These are phyloP conservation scores for Coregonus suidteri DNA, from an alignment of 2,797 vertebrate species.

Conservation along the genomic window DNA sequence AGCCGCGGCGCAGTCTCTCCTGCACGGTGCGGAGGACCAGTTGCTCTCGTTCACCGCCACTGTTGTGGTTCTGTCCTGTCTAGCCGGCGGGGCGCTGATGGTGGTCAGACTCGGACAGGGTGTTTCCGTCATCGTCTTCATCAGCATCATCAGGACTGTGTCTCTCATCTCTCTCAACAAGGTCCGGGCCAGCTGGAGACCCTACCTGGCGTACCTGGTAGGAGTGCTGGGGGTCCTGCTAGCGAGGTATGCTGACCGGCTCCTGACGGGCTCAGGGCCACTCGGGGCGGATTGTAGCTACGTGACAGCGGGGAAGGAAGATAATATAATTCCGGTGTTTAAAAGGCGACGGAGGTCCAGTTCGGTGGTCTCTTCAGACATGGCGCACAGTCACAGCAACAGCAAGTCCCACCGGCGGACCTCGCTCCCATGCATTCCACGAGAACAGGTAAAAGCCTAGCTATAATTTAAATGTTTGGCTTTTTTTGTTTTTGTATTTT, in stretches of 20 bases:
- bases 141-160: conserved; percentile 79
- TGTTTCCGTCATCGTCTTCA: conserved; percentile 81
- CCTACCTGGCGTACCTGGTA: conserved; percentile 87
- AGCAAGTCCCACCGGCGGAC: conserved; percentile 88
- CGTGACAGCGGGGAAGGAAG: conserved; percentile 81
- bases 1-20: conserved; percentile 77
- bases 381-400: conserved; percentile 83
- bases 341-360: conserved; percentile 86
- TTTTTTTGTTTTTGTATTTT: conserved; percentile 8
- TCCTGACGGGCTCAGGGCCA: conserved; percentile 77
- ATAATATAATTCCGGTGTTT: conserved; percentile 76
- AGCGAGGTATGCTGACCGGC: conserved; percentile 83
- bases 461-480: conserved; percentile 28
- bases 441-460: conserved; percentile 86
- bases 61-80: conserved; percentile 84
- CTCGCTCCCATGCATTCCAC: conserved; percentile 90
- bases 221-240: conserved; percentile 83
- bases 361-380: conserved; percentile 86
- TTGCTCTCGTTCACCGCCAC: conserved; percentile 76
- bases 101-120: conserved; percentile 80
- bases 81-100: conserved; percentile 84
- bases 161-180: conserved; percentile 78
- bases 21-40: conserved; percentile 74
- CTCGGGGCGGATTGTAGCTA: conserved; percentile 76
- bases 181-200: conserved; percentile 83